Evolutionary conservation across 2,888 invertebrate genomes (phyloP), one percentile per base, ranked within the genome.

Genomic region (Endomychus coccineus): DNA sequence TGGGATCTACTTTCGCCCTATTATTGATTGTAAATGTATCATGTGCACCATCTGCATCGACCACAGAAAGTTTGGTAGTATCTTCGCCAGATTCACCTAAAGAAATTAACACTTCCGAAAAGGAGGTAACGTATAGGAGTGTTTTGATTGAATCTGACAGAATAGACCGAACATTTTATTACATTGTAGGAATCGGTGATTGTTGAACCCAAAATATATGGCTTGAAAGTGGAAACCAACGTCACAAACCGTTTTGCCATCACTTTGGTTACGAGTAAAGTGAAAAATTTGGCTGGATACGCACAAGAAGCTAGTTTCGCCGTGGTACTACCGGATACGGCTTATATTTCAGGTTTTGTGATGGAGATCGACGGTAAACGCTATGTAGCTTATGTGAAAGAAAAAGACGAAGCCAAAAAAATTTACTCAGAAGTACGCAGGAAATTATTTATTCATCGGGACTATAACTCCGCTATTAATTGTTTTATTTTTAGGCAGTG

Each of bases 281-380:
- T 83, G 14, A 71, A 70, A 46, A 83, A 84, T 59, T 71, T 73
- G 2, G 74, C 73, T 4, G 64, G 67, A 30, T 62, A 58, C 6
- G 66, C 80, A 1, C 75, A 77, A 45, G 79, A 83, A 58, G 74
- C 77, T 3, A 68, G 70, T 27, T 82, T 82, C 63, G 70, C 74
- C 29, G 72, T 82, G 5, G 70, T 80, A 10, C 60, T 82, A 29
- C 83, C 83, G 0, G 78, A 81, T 40, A 74, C 77, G 1, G 81
- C 81, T 1, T 82, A 78, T 58, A 80, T 82, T 48, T 76, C 78
- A 23, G 77, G 76, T 32, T 82, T 83, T 55, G 61, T 73, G 22
- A 80, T 82, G 81, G 76, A 74, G 36, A 66, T 78, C 6, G 72
- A 71, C 38, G 78, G 75, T 13, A 77, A 75, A 55, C 65, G 71